Evolutionary conservation across 1,140 invertebrate species (phyloP), one percentile per base, ranked within the genome.

Genomic region (Cecropterus lyciades): DNA sequence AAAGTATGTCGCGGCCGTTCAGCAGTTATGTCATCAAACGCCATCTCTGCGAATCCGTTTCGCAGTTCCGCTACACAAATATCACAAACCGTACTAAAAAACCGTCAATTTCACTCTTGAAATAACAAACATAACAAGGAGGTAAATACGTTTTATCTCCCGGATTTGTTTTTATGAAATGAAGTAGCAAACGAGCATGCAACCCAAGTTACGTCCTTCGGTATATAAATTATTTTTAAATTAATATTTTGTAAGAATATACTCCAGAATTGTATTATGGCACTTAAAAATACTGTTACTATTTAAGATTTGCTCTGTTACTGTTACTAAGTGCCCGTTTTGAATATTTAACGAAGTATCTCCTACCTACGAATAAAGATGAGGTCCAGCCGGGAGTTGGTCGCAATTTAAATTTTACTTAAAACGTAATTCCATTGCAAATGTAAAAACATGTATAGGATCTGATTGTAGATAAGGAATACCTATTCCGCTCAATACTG

Each of bases 61-160:
- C 69, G 68, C 63, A 80, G 73, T 75, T 85, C 82, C 82, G 84
- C 70, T 67, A 82, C 65, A 33, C 67, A 73, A 78, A 76, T 63
- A 80, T 27, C 51, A 63, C 72, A 48, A 69, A 73, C 1, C 11
- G 33, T 37, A 10, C 33, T 9, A 33, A 37, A 37, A 37, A n/a
- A 37, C 33, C 9, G 49, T 51, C 57, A 64, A 69, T 73, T 73
- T 75, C 70, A 69, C 70, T 69, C 59, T 66, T 73, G 16, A 65
- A 53, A 37, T 37, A 37, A 37, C 7, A 37, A 11, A 37, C 2
- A 37, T 7, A 37, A 11, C 33, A n/a, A 37, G 10, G 9, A 1
- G 9, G 9, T 11, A 37, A 37, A 37, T 10, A 37, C 0, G 0
- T 30, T 30, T 30, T 8, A 20, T 2, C 1, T 20, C n/a, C 20